Evolutionary conservation across 2,888 invertebrate genomes (phyloP), one percentile per base, ranked within the genome.

Genomic region (Dione vanillae): DNA sequence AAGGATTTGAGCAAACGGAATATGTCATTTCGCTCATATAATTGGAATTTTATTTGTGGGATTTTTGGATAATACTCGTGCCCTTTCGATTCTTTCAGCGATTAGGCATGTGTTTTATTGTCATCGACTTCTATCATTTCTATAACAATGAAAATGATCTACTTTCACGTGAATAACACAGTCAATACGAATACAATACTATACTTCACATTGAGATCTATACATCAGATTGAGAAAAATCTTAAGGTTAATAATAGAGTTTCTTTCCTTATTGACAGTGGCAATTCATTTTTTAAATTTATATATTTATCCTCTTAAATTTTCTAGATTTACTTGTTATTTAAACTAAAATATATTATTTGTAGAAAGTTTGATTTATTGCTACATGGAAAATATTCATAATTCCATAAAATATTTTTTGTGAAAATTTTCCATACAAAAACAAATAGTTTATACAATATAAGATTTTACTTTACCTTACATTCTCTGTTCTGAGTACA

Each of bases 1-100:
- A 92, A 93, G 93, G 93, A 92, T 93, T 93, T 93, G 92, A 85
- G 93, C 92, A 93, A 92, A 92, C 93, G 89, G 90, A 92, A 92
- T 92, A 92, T 91, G 92, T 91, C 92, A 92, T 91, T 91, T 90
- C 86, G 85, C 68, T 86, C 84, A 84, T 83, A 82, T 82, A 87
- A 93, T 92, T 91, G 90, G 88, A 91, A 90, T 92, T 92, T 92
- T 91, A 92, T 93, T 91, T 89, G 90, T 83, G 74, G 91, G 91
- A 89, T 91, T 90, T 78, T 86, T 83, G 91, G 90, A 91, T 92
- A 88, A 89, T 83, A 82, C 81, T 79, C 80, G 80, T 84, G 83
- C 84, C 83, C 81, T 85, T 83, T 79, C 79, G 76, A 79, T 82
- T 80, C 80, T 74, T 75, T 78, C 75, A 73, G 75, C 62, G 76